Evolutionary conservation across 2,888 invertebrate species (phyloP).

Genomic region (Acleris laterana): DNA sequence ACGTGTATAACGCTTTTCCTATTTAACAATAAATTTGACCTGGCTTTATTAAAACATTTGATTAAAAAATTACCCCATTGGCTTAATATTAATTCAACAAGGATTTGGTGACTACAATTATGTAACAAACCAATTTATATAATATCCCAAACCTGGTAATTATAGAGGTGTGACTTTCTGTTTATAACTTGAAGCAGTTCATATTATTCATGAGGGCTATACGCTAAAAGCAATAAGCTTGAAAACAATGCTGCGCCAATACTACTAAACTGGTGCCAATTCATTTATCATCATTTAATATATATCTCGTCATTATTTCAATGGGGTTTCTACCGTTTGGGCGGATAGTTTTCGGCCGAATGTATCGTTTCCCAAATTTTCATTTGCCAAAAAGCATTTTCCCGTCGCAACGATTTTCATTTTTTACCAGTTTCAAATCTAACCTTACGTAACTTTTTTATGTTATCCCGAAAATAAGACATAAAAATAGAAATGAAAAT

Average conservation of each 20-base stretch:
- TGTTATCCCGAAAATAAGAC: too few species aligned
- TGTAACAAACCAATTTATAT: conserved; percentile 27
- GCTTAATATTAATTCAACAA: conserved; percentile 60
- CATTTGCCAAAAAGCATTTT: too few species aligned
- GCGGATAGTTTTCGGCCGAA: too few species aligned
- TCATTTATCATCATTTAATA: conserved; percentile 26
- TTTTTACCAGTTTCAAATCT: too few species aligned
- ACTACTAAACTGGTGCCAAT: conserved; percentile 1
- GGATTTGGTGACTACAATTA: conserved; percentile 65
- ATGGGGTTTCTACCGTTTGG: too few species aligned
- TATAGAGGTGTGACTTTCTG: conserved; percentile 5
- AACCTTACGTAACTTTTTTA: too few species aligned
- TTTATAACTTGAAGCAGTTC: not conserved
- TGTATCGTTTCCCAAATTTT: too few species aligned
- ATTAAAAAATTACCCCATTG: conserved; percentile 49
- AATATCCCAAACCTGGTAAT: conserved; percentile 9
- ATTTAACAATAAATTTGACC: conserved; percentile 50
- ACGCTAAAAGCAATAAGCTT: conserved; percentile 18
- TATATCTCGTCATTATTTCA: conserved; percentile 20
- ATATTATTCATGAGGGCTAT: conserved; percentile 15
- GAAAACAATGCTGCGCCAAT: conserved; percentile 4
- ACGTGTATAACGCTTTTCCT: conserved; percentile 57
- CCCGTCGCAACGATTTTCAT: too few species aligned
- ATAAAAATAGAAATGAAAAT: too few species aligned
- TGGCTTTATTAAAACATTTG: conserved; percentile 59